Evolutionary conservation across 2,888 invertebrate species (phyloP), one percentile per base, ranked within the genome.

Genomic region (Chromoteleia sp.): DNA sequence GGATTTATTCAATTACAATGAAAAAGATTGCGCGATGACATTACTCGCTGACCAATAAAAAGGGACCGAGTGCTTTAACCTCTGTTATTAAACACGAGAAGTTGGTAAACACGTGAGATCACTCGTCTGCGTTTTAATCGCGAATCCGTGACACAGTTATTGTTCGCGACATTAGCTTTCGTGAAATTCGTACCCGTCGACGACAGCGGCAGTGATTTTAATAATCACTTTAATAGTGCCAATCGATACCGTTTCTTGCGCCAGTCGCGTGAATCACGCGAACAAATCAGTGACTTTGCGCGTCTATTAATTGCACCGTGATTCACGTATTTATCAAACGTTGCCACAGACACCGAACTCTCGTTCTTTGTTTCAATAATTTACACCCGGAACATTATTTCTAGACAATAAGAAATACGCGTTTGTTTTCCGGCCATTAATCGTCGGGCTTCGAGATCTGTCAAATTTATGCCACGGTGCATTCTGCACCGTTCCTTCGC

Each of bases 81-180:
- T 56, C 39, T 56, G 59, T 30, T 61, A 25, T 30, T 45, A 30
- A 61, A 61, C 59, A 43, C 59, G n/a, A n/a, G n/a, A n/a, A 29
- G 61, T 39, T 25, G 58, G 43, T 43, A 61, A 61, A 61, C 29
- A 61, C 21, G 29, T 10, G 58, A 41, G 33, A 17, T 14, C 58
- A 14, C 25, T 7, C 15, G 14, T 10, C 7, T 12, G 6, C 4
- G 12, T 33, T 8, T 39, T 0, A 0, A 19, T 8, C 8, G 19
- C 39, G 56, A 1, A 29, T 39, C 39, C 19, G 19, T 56, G 29
- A 56, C 12, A 39, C 36, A 2, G 56, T 56, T 56, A 39, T 56
- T 56, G 19, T 56, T 39, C 39, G 5, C 12, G 14, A 2, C 12
- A 39, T 39, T 12, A 2, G n/a, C 14, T 7, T 39, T 12, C 3